Percentiles rank a stretch among this genome's conserved stretches.
phyloP scores from a whole-genome alignment of 2,888 invertebrate species.

The Coremacera marginata region DNA sequence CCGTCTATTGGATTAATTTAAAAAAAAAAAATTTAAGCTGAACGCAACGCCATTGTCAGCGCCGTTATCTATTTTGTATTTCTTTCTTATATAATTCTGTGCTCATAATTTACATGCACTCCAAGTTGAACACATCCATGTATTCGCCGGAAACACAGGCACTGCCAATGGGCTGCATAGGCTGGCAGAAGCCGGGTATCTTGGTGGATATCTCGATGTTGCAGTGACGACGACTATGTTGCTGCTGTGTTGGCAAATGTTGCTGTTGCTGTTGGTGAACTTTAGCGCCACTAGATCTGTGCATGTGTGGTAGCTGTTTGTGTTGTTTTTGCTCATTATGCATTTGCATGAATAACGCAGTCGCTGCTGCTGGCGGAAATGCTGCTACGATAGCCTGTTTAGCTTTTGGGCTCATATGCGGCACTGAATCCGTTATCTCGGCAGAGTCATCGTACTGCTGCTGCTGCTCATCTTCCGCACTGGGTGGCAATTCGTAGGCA shows the following conservation, averaged over 20 bases:
- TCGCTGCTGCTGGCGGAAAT: slow-evolving; percentile 17
- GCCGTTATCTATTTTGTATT: not conserved
- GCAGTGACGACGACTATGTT: slow-evolving; percentile 54
- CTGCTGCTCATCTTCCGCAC: not conserved
- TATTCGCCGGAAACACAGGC: slow-evolving; percentile 66
- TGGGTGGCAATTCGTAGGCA: slow-evolving; percentile 8
- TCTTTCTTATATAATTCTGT: not conserved
- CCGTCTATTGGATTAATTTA: not conserved
- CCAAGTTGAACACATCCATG: slow-evolving; percentile 59
- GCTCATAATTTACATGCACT: slow-evolving; percentile 52
- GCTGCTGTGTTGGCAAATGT: slow-evolving; percentile 11
- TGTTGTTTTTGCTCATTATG: not conserved
- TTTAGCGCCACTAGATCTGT: not conserved
- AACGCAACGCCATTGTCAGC: too few species aligned
- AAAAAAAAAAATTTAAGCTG: not conserved
- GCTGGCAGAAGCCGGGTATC: slow-evolving; percentile 61
- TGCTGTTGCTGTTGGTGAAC: slow-evolving; percentile 19
- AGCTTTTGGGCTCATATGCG: not conserved
- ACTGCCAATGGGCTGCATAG: slow-evolving; percentile 60
- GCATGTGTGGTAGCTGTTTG: slow-evolving; percentile 15
- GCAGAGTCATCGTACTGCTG: slow-evolving; percentile 11
- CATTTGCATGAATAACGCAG: slow-evolving; percentile 10
- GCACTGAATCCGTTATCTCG: slow-evolving; percentile 1
- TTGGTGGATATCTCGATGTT: slow-evolving; percentile 63
- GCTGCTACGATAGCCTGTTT: not conserved